Evolutionary conservation across 1,140 invertebrate species (phyloP), one percentile per base, ranked within the genome.

Genomic region (Helicoverpa armigera): DNA sequence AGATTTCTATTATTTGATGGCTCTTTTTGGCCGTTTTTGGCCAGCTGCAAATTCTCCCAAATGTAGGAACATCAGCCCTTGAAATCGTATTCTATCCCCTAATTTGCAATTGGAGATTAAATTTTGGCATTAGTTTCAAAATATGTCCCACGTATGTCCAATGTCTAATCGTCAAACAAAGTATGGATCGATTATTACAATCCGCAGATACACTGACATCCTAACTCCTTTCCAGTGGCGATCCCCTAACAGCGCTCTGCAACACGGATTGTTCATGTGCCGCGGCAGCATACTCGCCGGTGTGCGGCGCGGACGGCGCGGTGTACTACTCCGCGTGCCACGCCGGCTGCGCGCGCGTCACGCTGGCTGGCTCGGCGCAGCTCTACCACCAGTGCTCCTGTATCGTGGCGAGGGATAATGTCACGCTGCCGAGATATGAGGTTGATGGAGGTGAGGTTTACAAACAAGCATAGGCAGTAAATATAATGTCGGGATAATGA

Each of bases 251-350:
- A 13, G 92, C 95, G 35, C 29, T 84, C 3, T 98, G 97, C 85
- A 98, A 98, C 90, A 84, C 83, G n/a, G 95, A 94, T 2, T 98
- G 97, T 87, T 95, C 91, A 0, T 97, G 97, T 88, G 94, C 91
- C 5, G 91, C 86, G 67, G 91, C 89, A 7, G 89, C 96, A 63
- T 96, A 96, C 85, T 95, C 96, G 85, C 97, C 97, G 4, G 96
- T 98, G 81, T 98, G 98, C 93, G 98, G 98, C 9, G 96, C 96
- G 11, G 97, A 98, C 93, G 97, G 97, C 23, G 94, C 97, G 29
- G 97, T 97, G 84, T 18, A 75, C 48, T 18, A 11, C 12, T 73
- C 76, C 1, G 83, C 84, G 3, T 98, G 97, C 86, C 98, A 98
- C 90, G 84, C 83, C n/a, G 95, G 94, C 3, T 98, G 97, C 87